Conservation (phyloP, 2,797 vertebrate genomes). For the Novumbra hubbsi region DNA sequence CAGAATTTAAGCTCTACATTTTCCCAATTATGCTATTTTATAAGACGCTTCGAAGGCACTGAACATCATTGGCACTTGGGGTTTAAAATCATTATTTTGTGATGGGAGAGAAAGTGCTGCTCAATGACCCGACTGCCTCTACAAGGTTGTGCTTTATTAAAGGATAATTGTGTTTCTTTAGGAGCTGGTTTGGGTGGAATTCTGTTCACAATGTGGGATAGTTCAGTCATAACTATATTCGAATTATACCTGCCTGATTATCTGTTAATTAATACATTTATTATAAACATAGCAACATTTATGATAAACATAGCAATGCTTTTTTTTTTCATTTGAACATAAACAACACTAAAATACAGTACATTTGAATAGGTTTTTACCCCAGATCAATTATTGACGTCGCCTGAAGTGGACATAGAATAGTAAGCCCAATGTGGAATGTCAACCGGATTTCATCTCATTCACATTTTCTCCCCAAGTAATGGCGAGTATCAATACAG, state of each 20-base stretch:
- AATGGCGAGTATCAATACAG: too few species aligned
- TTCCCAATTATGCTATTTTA: not conserved
- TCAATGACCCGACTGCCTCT: constrained; percentile 12
- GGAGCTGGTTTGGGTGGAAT: constrained; percentile 10
- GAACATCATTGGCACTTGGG: not conserved
- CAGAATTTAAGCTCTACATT: not conserved
- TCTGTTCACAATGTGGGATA: constrained; percentile 6
- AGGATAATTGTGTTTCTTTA: constrained; percentile 26
- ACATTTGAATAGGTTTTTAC: too few species aligned
- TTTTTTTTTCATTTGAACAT: too few species aligned
- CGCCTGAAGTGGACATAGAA: too few species aligned
- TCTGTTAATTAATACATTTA: not conserved
- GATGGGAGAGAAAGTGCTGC: not conserved
- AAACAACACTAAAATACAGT: too few species aligned
- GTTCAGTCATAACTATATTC: constrained; percentile 1
- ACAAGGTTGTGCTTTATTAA: constrained; percentile 26
- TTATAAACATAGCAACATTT: too few species aligned
- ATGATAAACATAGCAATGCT: too few species aligned
- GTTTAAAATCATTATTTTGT: not conserved
- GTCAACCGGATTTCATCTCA: too few species aligned
- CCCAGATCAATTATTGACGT: too few species aligned
- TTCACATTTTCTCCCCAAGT: too few species aligned
- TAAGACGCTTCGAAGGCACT: not conserved
- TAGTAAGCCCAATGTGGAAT: too few species aligned
- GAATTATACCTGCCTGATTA: not conserved